phyloP scores from a whole-genome alignment of 2,888 invertebrate species.

The Dasypogon diadema region DNA sequence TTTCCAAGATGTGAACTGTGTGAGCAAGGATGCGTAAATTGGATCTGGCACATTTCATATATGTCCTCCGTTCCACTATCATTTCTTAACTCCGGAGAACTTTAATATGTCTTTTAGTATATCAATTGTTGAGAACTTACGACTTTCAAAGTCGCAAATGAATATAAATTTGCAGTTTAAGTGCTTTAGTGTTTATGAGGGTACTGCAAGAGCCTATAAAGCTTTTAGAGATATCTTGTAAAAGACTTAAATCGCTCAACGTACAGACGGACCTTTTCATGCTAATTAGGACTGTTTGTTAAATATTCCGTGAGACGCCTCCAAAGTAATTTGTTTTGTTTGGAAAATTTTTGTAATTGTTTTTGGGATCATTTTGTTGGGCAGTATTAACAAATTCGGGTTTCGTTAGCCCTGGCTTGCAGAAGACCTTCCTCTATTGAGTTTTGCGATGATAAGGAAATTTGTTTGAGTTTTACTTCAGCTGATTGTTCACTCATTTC shows the following conservation, averaged over 20 bases:
- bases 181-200: background rate
- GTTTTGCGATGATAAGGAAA: background rate
- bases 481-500: background rate
- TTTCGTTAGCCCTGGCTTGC: background rate
- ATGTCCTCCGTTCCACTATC: background rate
- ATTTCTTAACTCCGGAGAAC: background rate
- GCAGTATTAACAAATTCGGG: background rate
- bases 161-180: slow-evolving; percentile 9
- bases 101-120: background rate
- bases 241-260: background rate
- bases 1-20: background rate
- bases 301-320: background rate
- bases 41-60: slow-evolving; percentile 9
- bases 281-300: background rate
- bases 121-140: background rate
- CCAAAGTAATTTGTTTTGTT: background rate
- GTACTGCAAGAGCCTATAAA: background rate
- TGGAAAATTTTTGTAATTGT: background rate
- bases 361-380: background rate
- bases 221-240: background rate
- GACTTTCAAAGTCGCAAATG: background rate
- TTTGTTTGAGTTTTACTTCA: background rate
- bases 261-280: background rate
- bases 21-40: slow-evolving; percentile 31
- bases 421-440: background rate